A percentile compares a stretch with the other conserved stretches of the same genome.
phyloP scores from a whole-genome alignment of 1,140 invertebrate species.

The Anoplophora glabripennis region DNA sequence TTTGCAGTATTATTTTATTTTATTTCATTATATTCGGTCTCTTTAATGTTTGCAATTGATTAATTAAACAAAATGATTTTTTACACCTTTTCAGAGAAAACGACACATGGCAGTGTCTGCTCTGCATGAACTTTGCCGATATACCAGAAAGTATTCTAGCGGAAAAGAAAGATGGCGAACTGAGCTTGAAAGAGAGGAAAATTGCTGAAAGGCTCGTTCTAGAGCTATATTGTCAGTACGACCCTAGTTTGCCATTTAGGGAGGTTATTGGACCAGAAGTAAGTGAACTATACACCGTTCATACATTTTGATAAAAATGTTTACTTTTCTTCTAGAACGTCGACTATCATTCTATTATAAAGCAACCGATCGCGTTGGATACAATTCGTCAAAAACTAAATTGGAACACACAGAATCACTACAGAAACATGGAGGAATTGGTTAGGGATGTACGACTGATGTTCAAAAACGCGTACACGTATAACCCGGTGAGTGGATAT shows the following conservation, averaged over 20 bases:
- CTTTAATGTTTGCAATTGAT: no score
- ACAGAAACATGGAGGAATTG: constrained; percentile 72
- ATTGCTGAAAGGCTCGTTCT: constrained; percentile 80
- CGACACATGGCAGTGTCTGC: constrained; percentile 86
- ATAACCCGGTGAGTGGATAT: constrained; percentile 70
- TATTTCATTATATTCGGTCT: no score
- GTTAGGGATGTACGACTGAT: constrained; percentile 79
- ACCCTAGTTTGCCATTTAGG: constrained; percentile 81
- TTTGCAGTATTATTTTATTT: no score
- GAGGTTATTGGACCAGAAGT: constrained; percentile 76
- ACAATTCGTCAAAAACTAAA: constrained; percentile 76
- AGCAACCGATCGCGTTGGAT: constrained; percentile 81
- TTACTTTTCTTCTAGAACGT: constrained; percentile 56
- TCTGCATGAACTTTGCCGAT: constrained; percentile 79
- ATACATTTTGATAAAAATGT: background rate
- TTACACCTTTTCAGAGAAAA: constrained; percentile 62
- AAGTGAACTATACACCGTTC: constrained; percentile 36
- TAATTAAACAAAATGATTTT: no score
- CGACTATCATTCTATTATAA: constrained; percentile 74
- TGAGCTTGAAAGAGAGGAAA: constrained; percentile 62
- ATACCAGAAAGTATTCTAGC: constrained; percentile 53
- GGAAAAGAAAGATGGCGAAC: constrained; percentile 54
- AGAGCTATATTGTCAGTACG: constrained; percentile 87
- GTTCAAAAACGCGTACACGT: constrained; percentile 83
- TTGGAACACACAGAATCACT: constrained; percentile 67